Conservation (phyloP, 2,888 invertebrate species). For the Nephrotoma appendiculata region DNA sequence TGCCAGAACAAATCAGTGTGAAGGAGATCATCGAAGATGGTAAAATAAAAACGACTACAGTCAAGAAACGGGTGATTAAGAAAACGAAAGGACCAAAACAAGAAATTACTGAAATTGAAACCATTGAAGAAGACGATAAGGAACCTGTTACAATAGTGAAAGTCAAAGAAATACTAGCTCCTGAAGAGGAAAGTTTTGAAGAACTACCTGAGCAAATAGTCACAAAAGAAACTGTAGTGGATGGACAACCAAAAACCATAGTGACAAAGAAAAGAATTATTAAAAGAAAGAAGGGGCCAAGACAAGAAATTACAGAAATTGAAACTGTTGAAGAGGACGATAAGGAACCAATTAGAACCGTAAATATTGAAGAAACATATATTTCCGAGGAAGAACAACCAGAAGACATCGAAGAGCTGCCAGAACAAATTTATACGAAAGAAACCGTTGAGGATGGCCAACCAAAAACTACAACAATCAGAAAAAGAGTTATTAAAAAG, state of each 20-base stretch:
- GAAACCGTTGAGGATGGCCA: slow-evolving; percentile 25
- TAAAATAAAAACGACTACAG: slow-evolving; percentile 24
- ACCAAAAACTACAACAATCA: slow-evolving; percentile 19
- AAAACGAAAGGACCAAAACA: slow-evolving; percentile 19
- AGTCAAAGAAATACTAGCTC: slow-evolving; percentile 9
- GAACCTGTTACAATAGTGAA: slow-evolving; percentile 13
- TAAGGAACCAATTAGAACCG: slow-evolving; percentile 26
- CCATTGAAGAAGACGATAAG: slow-evolving; percentile 14
- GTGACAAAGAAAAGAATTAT: slow-evolving; percentile 22
- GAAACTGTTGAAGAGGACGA: slow-evolving; percentile 29
- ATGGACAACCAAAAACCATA: slow-evolving; percentile 21
- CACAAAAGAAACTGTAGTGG: slow-evolving; percentile 27
- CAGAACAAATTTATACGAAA: slow-evolving; percentile 15
- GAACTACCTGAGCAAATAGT: slow-evolving; percentile 20
- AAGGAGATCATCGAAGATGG: slow-evolving; percentile 12
- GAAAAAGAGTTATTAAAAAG: slow-evolving; percentile 21
- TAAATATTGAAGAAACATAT: slow-evolving; percentile 17
- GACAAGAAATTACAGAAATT: slow-evolving; percentile 30
- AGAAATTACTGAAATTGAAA: slow-evolving; percentile 19
- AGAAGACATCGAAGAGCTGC: slow-evolving; percentile 11
- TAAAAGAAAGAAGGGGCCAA: slow-evolving; percentile 24
- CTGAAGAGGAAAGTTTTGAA: slow-evolving; percentile 7
- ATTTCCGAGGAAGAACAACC: slow-evolving; percentile 17
- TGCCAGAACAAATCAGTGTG: slow-evolving; percentile 25
- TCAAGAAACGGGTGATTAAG: slow-evolving; percentile 16